Base-by-base conservation (phyloP, 2,888 invertebrate genomes). In the Petrolisthes cinctipes region DNA sequence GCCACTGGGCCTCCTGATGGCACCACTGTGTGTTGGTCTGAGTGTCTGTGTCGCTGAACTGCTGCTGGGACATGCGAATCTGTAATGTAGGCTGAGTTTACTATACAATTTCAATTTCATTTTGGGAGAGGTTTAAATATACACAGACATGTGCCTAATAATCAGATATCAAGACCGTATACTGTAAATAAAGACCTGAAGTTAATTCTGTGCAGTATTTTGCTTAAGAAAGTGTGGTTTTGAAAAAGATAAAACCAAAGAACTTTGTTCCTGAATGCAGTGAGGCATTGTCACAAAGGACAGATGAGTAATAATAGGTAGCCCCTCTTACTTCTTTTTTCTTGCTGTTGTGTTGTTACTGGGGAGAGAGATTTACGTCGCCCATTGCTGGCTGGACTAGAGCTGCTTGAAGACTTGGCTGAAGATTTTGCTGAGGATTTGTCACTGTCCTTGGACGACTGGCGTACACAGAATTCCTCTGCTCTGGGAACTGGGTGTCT, bases 351-450 rank as follows among this genome's bases (percentile, higher is more conserved):
- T n/a, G 71, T n/a, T 11, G 71, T 20, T 3, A 71, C 71, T 6
- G 88, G 88, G 5, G 88, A 88, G 61, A 85, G 66, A 51, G 88
- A 88, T 71, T 88, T 88, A 53, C 66, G 88, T 57, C 88, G 82
- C 23, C 88, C 88, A 57, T 85, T 85, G 73, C 88, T 88, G 51
- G 85, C 85, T 61, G 88, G 88, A 85, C 88, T 85, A 75, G 87
- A 88, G 56, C 87, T 88, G 56, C 88, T 85, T 68, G 78, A 82
- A 23, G 87, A 88, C 53, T 84, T 88, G 84, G 87, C 83, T 4
- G 87, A 88, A 51, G 86, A 86, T 66, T 86, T 86, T 53, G 82
- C 86, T 57, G 86, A 86, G 23, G 88, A 88, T 57, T 86, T 86
- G 76, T 82, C 82, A 75, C 75, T 88, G 53, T 88, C 88, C 66